phyloP scores from a whole-genome alignment of 2,113 vertebrate species.

The Erpornis zantholeuca region DNA sequence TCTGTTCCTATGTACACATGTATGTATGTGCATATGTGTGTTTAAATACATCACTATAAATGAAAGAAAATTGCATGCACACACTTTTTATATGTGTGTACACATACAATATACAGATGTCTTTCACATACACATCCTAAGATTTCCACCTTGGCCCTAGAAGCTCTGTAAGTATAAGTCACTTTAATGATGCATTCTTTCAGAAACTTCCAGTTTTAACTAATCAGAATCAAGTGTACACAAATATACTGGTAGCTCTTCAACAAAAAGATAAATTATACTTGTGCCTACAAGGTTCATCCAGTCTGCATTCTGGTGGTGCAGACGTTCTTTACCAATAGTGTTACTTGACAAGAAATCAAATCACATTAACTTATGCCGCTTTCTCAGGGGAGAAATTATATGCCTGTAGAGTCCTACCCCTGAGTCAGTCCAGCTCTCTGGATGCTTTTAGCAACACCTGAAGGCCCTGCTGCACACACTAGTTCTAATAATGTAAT shows the following conservation, averaged over 20 bases:
- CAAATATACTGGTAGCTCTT: not conserved
- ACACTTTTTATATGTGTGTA: not conserved
- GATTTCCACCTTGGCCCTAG: not conserved
- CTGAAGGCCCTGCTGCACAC: slow-evolving; percentile 10
- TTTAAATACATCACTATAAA: not conserved
- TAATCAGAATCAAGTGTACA: not conserved
- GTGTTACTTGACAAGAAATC: not conserved
- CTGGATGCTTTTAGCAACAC: slow-evolving; percentile 24
- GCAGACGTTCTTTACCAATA: not conserved
- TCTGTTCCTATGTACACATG: not conserved
- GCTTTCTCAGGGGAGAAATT: slow-evolving; percentile 18
- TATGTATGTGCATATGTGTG: fast-evolving
- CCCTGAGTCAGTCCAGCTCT: not conserved
- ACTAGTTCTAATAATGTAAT: not conserved
- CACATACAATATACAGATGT: not conserved
- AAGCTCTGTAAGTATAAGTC: not conserved
- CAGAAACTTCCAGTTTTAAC: not conserved
- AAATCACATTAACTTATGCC: not conserved
- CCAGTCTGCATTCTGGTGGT: not conserved
- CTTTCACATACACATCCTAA: not conserved
- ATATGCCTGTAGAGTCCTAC: not conserved
- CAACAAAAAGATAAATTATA: not conserved
- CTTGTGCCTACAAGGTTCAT: not conserved
- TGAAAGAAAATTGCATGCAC: not conserved
- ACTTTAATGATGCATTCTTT: not conserved